Conservation (phyloP, 2,797 vertebrate genomes). For the Acanthurus lineatus region DNA sequence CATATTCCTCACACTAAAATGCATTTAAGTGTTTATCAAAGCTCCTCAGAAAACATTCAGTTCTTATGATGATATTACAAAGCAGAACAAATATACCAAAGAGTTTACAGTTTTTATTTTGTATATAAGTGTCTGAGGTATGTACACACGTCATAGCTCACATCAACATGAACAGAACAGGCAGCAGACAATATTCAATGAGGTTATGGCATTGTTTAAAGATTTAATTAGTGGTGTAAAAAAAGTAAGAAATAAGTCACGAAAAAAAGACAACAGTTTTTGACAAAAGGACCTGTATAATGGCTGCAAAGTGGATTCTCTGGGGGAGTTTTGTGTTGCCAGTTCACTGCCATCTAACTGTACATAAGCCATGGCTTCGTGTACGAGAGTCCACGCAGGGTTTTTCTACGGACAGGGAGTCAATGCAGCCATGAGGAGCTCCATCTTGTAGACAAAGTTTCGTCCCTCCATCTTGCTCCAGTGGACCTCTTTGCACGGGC, state of each 20-base stretch:
- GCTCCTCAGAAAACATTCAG: background rate
- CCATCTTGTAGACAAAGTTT: slow-evolving; percentile 99
- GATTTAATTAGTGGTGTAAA: background rate
- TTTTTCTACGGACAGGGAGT: slow-evolving; percentile 86
- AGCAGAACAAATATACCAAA: background rate
- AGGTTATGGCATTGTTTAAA: background rate
- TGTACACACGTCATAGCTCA: background rate
- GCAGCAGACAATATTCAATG: background rate
- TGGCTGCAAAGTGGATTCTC: background rate
- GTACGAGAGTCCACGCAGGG: background rate
- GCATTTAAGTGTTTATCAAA: background rate
- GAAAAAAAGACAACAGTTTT: background rate
- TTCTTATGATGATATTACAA: background rate
- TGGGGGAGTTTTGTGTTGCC: background rate
- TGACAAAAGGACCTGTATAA: no score
- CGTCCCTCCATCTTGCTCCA: slow-evolving; percentile 98
- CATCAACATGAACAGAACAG: background rate
- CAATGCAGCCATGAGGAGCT: slow-evolving; percentile 96
- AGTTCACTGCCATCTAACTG: background rate
- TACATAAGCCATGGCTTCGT: background rate
- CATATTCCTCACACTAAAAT: background rate
- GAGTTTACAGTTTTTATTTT: slow-evolving; percentile 4
- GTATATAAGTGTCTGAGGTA: slow-evolving; percentile 23
- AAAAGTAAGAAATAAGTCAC: background rate
- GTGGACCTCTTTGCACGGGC: slow-evolving; percentile 93